These are phyloP conservation scores for Holcopasites calliopsidis DNA, from an alignment of 1,140 invertebrate genomes.

Conservation along the genomic window DNA sequence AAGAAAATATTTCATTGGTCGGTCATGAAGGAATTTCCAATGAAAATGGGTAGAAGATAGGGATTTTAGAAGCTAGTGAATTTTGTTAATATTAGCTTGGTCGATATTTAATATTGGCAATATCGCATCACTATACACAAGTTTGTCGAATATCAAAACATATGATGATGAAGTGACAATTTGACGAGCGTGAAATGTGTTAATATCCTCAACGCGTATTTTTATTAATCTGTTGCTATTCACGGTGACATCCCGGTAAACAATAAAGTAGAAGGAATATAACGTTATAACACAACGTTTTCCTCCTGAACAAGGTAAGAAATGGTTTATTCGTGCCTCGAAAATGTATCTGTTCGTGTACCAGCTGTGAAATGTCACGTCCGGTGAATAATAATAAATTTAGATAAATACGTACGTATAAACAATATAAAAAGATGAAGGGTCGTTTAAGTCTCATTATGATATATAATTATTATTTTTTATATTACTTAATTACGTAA, in stretches of 20 bases:
- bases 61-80: background rate
- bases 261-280: background rate
- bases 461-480: constrained; percentile 9
- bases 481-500: constrained; percentile 51
- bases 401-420: background rate
- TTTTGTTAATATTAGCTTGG: background rate
- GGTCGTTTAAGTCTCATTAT: background rate
- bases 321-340: constrained; percentile 22
- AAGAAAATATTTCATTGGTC: background rate
- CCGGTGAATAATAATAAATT: constrained; percentile 1
- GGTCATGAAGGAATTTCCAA: background rate
- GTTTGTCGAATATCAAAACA: constrained; percentile 52
- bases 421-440: too few species aligned
- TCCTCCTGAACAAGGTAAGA: constrained; percentile 42
- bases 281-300: constrained; percentile 1
- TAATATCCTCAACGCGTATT: constrained; percentile 9
- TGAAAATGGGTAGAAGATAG: background rate
- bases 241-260: background rate
- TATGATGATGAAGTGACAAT: constrained; percentile 62
- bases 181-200: constrained; percentile 43
- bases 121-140: background rate
- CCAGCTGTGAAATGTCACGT: constrained; percentile 34
- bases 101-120: constrained; percentile 13
- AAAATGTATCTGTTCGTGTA: constrained; percentile 6
- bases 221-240: background rate